Percentiles rank a stretch among this genome's conserved stretches.
phyloP scores from a whole-genome alignment of 1,140 invertebrate species.

The Zaprionus lachaisei region DNA sequence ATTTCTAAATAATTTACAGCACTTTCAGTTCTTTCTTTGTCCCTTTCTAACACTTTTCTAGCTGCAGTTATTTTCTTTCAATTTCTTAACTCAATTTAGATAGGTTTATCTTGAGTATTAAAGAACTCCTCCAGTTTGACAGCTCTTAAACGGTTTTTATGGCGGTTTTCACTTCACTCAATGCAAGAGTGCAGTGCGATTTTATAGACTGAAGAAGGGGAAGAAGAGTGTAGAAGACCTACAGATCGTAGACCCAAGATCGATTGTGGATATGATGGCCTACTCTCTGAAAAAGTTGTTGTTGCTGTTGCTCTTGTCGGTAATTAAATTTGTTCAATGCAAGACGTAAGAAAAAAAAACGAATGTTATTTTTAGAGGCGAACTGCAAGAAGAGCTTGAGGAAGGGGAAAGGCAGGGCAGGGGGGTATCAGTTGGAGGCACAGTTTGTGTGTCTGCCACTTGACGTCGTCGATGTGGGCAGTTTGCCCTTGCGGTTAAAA shows the following conservation, averaged over 20 bases:
- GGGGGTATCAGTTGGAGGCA: slow-evolving; percentile 28
- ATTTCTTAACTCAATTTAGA: neutral
- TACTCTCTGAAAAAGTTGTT: slow-evolving; percentile 34
- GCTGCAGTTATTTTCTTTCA: neutral
- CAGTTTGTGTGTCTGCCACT: slow-evolving; percentile 28
- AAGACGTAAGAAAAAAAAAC: slow-evolving; percentile 43
- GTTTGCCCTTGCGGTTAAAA: slow-evolving; percentile 77
- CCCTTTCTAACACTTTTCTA: neutral
- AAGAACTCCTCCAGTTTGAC: neutral
- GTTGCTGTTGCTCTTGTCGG: slow-evolving; percentile 41
- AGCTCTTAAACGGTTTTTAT: slow-evolving; percentile 28
- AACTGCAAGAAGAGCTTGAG: neutral
- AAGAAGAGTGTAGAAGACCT: neutral
- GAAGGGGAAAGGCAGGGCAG: neutral
- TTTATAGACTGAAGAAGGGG: neutral
- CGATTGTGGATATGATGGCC: slow-evolving; percentile 26
- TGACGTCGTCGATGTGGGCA: slow-evolving; percentile 59
- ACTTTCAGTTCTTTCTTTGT: neutral
- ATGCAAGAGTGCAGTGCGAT: neutral
- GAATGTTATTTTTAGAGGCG: slow-evolving; percentile 45
- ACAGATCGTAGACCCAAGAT: slow-evolving; percentile 2
- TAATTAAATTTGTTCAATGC: slow-evolving; percentile 76
- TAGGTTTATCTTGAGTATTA: neutral
- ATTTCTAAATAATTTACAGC: neutral
- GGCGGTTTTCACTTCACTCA: slow-evolving; percentile 23